Evolutionary conservation across 1,140 invertebrate genomes (phyloP).

Genomic region (Cylas formicarius): DNA sequence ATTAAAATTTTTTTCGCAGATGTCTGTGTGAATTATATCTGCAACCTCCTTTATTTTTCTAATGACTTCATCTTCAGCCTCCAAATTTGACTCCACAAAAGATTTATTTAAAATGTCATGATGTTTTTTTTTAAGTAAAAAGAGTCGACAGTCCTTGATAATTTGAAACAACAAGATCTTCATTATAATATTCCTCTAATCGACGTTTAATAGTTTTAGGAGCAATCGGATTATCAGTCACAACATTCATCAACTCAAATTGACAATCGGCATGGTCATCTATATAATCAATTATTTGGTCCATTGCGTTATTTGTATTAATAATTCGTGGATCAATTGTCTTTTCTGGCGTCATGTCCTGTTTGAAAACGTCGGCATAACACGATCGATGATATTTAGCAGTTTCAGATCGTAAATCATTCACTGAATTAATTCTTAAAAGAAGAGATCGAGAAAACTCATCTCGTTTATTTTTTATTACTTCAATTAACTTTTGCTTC

Average conservation of each 20-base stretch:
- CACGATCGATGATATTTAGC: background rate
- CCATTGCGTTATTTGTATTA: background rate
- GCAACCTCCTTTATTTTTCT: no score
- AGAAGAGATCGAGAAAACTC: slow-evolving; percentile 1
- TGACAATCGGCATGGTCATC: background rate
- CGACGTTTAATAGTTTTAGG: no score
- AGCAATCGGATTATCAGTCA: no score
- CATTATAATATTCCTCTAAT: no score
- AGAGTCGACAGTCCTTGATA: background rate
- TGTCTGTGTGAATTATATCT: no score
- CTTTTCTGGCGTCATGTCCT: background rate
- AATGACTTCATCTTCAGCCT: no score
- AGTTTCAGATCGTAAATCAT: slow-evolving; percentile 1
- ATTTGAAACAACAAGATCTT: no score
- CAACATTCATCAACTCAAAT: no score
- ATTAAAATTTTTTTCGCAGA: no score
- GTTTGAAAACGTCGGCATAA: background rate
- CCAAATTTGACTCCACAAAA: no score
- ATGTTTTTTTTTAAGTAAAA: background rate
- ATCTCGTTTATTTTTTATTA: slow-evolving; percentile 1
- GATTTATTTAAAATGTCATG: no score
- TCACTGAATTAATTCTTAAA: slow-evolving; percentile 1
- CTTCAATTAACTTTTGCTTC: background rate
- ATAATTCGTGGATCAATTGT: slow-evolving; percentile 4
- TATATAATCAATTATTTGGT: slow-evolving; percentile 2